Evolutionary conservation across 2,113 vertebrate genomes (phyloP), one percentile per base, ranked within the genome.

Genomic region (Scomber colias): DNA sequence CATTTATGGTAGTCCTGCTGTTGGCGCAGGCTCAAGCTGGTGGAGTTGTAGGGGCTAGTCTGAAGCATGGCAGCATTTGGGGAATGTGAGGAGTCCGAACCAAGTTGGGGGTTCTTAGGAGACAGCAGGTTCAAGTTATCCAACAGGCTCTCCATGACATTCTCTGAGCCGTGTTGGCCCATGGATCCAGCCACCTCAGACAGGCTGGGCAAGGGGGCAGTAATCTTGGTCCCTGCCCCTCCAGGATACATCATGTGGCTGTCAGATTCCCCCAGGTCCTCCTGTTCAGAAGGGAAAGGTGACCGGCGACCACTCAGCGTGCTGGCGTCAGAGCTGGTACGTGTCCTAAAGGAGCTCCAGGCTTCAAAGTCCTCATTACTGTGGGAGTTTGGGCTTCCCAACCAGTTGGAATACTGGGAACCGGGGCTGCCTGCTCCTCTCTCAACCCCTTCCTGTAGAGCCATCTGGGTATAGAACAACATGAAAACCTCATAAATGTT

Each of bases 121-220:
- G 97, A 97, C 70, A 99, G 93, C 71, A 99, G 95, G 76, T 98
- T 97, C 75, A 99, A 95, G 85, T 99, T 99, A 91, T 98, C 97
- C 93, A 99, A 76, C 68, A 99, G 95, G 86, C 95, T 97, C 81
- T 98, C 97, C 98, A 99, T 99, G 57, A 92, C 86, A 56, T 95
- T 96, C 82, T 98, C 97, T 3, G 97, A 95, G 84, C 93, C 96
- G 1, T 74, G 89, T 31, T 86, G 92, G 63, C 87, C 89, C 79
- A 95, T 77, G 10, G 94, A 87, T 54, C 94, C 89, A 56, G 96
- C 91, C 86, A 99, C 95, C 87, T 99, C 98, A 10, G 97, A 98
- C 83, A 99, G 95, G 74, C 97, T 99, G 31, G 97, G 97, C 16
- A 99, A 91, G 15, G 97, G 96, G 30, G 97, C 93, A 12, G 96